Evolutionary conservation across 2,888 invertebrate genomes (phyloP).

Genomic region (Nephrocerus scutellatus): DNA sequence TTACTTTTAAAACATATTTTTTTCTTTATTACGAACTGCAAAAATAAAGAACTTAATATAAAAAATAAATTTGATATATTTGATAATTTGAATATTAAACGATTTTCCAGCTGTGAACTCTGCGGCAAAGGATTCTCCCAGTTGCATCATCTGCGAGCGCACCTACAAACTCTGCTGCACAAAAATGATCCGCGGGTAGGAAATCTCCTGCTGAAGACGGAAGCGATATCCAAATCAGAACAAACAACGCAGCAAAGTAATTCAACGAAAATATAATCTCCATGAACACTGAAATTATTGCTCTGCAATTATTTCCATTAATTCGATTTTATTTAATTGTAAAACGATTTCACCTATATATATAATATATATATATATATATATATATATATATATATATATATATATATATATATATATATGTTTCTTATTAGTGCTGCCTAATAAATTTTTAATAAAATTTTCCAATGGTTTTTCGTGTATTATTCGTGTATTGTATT

Average conservation of each 20-base stretch:
- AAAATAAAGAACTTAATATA: background rate
- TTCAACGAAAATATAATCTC: too few species aligned
- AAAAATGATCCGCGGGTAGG: conserved; percentile 35
- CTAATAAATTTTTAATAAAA: too few species aligned
- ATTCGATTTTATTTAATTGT: too few species aligned
- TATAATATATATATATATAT: too few species aligned
- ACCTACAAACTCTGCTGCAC: conserved; percentile 42
- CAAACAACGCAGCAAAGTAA: conserved; percentile 1
- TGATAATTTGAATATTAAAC: background rate
- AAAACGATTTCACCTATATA: too few species aligned
- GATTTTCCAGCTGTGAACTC: conserved; percentile 33
- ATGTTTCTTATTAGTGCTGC: too few species aligned
- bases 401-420: too few species aligned
- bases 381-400: too few species aligned
- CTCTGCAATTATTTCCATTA: too few species aligned
- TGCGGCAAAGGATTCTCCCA: conserved; percentile 43
- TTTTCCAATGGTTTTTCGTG: too few species aligned
- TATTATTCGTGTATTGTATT: too few species aligned
- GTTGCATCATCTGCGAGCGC: conserved; percentile 43
- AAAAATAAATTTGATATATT: background rate
- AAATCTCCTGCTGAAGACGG: conserved; percentile 25
- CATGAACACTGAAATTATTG: too few species aligned
- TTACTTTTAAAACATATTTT: background rate
- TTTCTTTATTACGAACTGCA: background rate
- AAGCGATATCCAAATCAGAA: conserved; percentile 5